A percentile compares a stretch with the other conserved stretches of the same genome.
Conservation (phyloP, 2,888 invertebrate species). For the Uloborus plumipes region DNA sequence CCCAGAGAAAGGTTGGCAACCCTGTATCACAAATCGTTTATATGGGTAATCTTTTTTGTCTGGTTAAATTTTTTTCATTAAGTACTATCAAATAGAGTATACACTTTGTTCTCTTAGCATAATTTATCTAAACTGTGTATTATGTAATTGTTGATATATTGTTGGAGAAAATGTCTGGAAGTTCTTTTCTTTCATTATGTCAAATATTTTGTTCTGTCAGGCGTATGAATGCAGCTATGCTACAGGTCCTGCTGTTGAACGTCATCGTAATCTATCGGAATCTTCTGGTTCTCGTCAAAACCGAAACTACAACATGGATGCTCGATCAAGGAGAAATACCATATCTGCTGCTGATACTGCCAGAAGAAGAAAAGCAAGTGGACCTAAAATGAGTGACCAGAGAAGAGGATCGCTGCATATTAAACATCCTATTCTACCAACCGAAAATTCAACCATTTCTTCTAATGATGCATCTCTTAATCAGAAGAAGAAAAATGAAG, state of each 20-base stretch:
- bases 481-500: constrained; percentile 14
- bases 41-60: no score
- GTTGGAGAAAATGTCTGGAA: no score
- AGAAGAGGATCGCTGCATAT: constrained; percentile 25
- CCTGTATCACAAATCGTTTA: no score
- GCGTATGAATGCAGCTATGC: constrained; percentile 62
- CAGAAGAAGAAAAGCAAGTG: constrained; percentile 42
- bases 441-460: not conserved
- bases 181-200: no score
- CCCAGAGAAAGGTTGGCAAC: no score
- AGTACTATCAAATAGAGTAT: no score
- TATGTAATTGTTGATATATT: no score
- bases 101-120: no score
- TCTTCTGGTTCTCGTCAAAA: constrained; percentile 54
- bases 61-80: no score
- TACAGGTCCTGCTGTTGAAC: constrained; percentile 54
- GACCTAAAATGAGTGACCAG: constrained; percentile 36
- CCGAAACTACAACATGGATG: constrained; percentile 32
- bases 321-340: constrained; percentile 54
- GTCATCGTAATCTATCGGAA: constrained; percentile 61
- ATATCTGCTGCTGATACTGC: constrained; percentile 53
- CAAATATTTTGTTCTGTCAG: constrained; percentile 6
- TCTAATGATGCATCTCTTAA: no score
- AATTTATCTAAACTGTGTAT: no score
- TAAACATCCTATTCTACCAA: not conserved